Conservation (phyloP, 2,797 vertebrate species). For the Tauraco hartlaubi region DNA sequence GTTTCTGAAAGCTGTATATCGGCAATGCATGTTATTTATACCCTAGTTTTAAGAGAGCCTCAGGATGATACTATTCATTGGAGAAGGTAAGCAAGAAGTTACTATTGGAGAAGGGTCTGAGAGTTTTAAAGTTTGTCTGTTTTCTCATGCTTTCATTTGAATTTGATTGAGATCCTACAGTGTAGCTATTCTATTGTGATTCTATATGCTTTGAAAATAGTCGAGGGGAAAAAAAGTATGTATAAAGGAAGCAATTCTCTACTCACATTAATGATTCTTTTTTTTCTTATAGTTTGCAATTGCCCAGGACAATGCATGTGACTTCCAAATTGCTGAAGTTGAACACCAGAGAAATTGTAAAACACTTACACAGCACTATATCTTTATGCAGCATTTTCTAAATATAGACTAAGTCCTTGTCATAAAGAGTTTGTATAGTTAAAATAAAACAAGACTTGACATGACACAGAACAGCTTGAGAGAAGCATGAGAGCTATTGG, state of each 20-base stretch:
- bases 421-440: not conserved
- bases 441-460: slow-evolving; percentile 7
- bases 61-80: not conserved
- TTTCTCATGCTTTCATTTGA: not conserved
- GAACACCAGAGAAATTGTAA: not conserved
- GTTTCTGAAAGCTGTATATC: not conserved
- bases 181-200: not conserved
- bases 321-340: slow-evolving; percentile 11
- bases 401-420: slow-evolving; percentile 41
- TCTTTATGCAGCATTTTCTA: slow-evolving; percentile 42
- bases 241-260: not conserved
- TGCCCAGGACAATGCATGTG: not conserved
- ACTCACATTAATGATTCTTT: not conserved
- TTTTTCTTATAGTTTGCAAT: not conserved
- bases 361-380: not conserved
- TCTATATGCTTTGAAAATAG: not conserved
- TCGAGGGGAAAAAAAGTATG: not conserved
- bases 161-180: not conserved
- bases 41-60: not conserved
- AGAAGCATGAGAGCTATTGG: not conserved
- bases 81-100: not conserved
- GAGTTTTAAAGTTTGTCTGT: not conserved
- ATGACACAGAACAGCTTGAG: slow-evolving; percentile 37
- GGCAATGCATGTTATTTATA: not conserved
- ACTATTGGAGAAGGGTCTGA: not conserved